Conservation (phyloP, 2,797 vertebrate species). For the Geotrypetes seraphini region DNA sequence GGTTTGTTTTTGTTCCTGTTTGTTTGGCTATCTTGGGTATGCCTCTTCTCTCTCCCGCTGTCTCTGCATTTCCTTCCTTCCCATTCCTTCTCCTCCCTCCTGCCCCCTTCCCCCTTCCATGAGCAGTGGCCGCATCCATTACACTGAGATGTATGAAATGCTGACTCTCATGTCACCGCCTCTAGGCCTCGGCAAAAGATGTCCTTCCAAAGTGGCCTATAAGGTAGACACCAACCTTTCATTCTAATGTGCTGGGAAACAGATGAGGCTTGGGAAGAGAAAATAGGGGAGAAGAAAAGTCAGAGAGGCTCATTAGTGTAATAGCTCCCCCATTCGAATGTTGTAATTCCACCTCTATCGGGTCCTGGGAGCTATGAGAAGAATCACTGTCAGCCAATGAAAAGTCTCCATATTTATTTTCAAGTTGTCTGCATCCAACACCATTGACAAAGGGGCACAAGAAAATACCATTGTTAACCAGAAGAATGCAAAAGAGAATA, state of each 20-base stretch:
- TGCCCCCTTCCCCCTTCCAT: constrained; percentile 37
- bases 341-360: no score
- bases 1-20: constrained; percentile 37
- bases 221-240: constrained; percentile 81
- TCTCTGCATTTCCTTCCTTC: constrained; percentile 46
- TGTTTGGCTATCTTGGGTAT: constrained; percentile 51
- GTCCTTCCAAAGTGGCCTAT: constrained; percentile 98
- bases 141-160: constrained; percentile 99
- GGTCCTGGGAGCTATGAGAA: no score
- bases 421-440: no score
- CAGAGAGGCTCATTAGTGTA: no score
- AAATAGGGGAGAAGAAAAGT: no score
- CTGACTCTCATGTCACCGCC: constrained; percentile 99
- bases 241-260: constrained; percentile 17
- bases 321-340: no score
- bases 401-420: no score
- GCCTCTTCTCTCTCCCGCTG: constrained; percentile 31
- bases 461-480: no score
- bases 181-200: constrained; percentile 99
- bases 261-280: background rate
- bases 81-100: constrained; percentile 17
- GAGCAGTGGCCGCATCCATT: constrained; percentile 98
- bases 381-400: no score
- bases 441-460: no score
- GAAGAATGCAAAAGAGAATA: no score